Evolutionary conservation across 2,888 invertebrate genomes (phyloP).

Genomic region (Oxyteleia sp.): DNA sequence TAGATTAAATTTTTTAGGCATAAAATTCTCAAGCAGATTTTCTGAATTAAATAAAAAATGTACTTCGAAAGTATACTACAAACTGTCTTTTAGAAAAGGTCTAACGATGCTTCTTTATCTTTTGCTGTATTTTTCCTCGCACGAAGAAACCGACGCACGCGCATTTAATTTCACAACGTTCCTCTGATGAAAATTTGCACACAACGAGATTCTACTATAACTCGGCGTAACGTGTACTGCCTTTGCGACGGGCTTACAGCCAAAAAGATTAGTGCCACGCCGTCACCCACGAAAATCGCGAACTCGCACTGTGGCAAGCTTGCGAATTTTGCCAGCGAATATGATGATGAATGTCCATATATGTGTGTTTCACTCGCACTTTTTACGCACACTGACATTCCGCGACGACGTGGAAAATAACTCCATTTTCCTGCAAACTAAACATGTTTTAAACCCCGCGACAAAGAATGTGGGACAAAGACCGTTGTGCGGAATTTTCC

Average conservation of each 20-base stretch:
- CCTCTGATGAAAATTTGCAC: constrained; percentile 41
- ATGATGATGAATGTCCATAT: constrained; percentile 37
- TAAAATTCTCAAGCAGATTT: not conserved
- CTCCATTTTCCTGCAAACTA: constrained; percentile 29
- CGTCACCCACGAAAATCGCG: constrained; percentile 69
- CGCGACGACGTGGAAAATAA: constrained; percentile 43
- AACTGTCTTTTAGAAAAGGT: no score
- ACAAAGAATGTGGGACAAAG: constrained; percentile 1
- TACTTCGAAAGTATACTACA: not conserved
- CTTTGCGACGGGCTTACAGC: constrained; percentile 75
- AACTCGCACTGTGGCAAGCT: constrained; percentile 43
- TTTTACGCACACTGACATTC: constrained; percentile 30
- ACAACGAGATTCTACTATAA: constrained; percentile 31
- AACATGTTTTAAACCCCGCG: constrained; percentile 2
- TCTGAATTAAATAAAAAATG: not conserved
- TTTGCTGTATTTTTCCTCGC: constrained; percentile 5
- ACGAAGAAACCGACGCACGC: constrained; percentile 22
- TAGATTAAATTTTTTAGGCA: no score
- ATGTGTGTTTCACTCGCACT: constrained; percentile 22
- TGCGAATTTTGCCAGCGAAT: constrained; percentile 35
- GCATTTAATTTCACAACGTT: constrained; percentile 42
- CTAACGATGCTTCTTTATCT: no score
- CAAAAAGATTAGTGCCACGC: constrained; percentile 79
- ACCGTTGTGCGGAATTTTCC: not conserved
- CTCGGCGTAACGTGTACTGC: constrained; percentile 8